Base-by-base conservation (phyloP, 2,797 vertebrate species). In the Tiaroga cobitis region DNA sequence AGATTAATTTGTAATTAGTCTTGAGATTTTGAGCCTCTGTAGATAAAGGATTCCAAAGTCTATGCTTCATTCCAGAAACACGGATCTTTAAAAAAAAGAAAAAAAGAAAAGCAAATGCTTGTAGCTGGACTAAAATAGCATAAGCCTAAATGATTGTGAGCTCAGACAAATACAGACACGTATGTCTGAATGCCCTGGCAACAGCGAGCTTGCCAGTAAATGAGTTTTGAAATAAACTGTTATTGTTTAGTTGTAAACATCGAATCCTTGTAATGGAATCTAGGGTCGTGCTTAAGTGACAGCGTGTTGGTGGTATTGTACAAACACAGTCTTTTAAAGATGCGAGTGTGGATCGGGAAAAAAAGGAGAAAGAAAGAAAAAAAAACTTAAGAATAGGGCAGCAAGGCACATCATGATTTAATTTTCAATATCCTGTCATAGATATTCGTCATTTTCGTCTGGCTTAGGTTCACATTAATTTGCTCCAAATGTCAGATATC, bases 1-100 rank as follows among this genome's bases (percentile, higher is more conserved):
- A 95, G 95, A 96, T 96, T 96, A 96, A 95, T 96, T 95, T 95
- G 95, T 95, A 96, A 96, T 96, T 96, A 96, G 95, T 95, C 94
- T 95, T 95, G 95, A 95, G 94, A 95, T 95, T 95, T 95, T 95
- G 94, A 95, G 95, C 94, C 94, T 95, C 93, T 91, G 90, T 93
- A 94, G 95, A 96, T 96, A 95, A 96, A 94, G 94, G 94, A 95
- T 95, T 94, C 92, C 89, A 93, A 91, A 93, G 93, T 93, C 92
- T 92, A 92, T 93, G 95, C 92, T 92, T 88, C 91, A 92, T 90
- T 92, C 93, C 93, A 92, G 93, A 94, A 95, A 95, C 93, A 94
- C 94, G 91, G 94, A 96, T 95, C 94, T 93, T 94, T 94, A 94
- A 94, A 94, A 94, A 92, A 94, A 93, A 94, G 93, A 94, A 75